phyloP scores from a whole-genome alignment of 2,888 invertebrate genomes.

The Celastrina argiolus region DNA sequence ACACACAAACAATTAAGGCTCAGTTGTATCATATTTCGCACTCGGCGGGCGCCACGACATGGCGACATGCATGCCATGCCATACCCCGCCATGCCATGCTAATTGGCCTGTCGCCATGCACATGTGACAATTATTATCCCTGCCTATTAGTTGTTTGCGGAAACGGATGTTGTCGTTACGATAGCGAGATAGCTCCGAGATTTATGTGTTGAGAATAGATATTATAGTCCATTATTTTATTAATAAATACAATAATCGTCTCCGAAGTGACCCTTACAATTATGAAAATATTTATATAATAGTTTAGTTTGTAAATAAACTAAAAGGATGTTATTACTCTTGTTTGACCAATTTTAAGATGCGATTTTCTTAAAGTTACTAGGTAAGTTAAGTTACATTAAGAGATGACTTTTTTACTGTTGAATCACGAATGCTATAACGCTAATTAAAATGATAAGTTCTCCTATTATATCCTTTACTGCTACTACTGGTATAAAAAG shows the following conservation, averaged over 20 bases:
- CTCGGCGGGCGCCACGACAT: slow-evolving; percentile 46
- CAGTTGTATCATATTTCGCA: slow-evolving; percentile 45
- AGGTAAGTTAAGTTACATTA: too few relatives aligned
- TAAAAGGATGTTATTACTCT: too few relatives aligned
- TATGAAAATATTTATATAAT: not conserved
- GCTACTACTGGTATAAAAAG: too few relatives aligned
- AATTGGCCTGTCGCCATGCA: slow-evolving; percentile 77
- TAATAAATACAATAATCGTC: not conserved
- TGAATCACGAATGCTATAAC: too few relatives aligned
- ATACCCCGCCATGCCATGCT: slow-evolving; percentile 49
- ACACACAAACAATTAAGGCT: slow-evolving; percentile 24
- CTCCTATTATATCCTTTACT: too few relatives aligned
- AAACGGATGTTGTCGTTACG: slow-evolving; percentile 77
- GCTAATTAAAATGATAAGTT: too few relatives aligned
- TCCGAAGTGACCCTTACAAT: not conserved
- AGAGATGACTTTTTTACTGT: too few relatives aligned
- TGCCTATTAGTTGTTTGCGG: slow-evolving; percentile 74
- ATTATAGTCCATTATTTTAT: not conserved
- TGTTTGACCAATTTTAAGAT: too few relatives aligned
- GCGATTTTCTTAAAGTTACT: too few relatives aligned
- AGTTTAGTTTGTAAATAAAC: too few relatives aligned
- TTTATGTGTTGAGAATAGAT: slow-evolving; percentile 28
- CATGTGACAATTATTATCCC: slow-evolving; percentile 72
- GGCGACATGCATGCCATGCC: slow-evolving; percentile 44
- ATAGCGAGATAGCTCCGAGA: slow-evolving; percentile 57